Evolutionary conservation across 1,140 invertebrate genomes (phyloP).

Genomic region (Fopius arisanus): DNA sequence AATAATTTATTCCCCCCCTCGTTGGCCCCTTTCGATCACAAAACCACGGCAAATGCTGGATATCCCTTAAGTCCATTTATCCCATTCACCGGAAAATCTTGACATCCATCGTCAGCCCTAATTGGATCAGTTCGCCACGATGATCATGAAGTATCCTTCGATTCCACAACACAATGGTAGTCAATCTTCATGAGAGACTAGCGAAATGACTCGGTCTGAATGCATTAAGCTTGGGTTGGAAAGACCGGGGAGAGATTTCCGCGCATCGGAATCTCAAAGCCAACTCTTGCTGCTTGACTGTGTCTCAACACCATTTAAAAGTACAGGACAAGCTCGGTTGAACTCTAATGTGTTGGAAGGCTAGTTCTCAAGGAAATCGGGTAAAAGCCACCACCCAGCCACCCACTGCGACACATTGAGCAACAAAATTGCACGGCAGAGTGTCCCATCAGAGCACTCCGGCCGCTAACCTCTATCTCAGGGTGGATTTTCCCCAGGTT

Average conservation of each 20-base stretch:
- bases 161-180: constrained; percentile 17
- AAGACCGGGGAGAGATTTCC: neutral
- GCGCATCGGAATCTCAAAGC: constrained; percentile 18
- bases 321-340: neutral
- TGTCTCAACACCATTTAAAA: neutral
- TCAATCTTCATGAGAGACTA: constrained; percentile 14
- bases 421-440: neutral
- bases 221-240: constrained; percentile 7
- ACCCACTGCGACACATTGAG: neutral
- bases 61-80: neutral
- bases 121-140: constrained; percentile 19
- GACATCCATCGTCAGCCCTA: constrained; percentile 8
- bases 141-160: constrained; percentile 28
- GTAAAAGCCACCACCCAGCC: neutral
- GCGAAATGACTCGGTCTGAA: constrained; percentile 18
- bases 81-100: neutral
- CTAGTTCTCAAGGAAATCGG: neutral
- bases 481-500: neutral
- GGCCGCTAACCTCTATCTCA: neutral
- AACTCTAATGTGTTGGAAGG: neutral
- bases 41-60: neutral
- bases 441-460: neutral
- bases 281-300: constrained; percentile 15
- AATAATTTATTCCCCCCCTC: neutral
- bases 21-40: too few relatives aligned